Conservation (phyloP, 2,113 vertebrate genomes). For the Lophochroa leadbeateri region DNA sequence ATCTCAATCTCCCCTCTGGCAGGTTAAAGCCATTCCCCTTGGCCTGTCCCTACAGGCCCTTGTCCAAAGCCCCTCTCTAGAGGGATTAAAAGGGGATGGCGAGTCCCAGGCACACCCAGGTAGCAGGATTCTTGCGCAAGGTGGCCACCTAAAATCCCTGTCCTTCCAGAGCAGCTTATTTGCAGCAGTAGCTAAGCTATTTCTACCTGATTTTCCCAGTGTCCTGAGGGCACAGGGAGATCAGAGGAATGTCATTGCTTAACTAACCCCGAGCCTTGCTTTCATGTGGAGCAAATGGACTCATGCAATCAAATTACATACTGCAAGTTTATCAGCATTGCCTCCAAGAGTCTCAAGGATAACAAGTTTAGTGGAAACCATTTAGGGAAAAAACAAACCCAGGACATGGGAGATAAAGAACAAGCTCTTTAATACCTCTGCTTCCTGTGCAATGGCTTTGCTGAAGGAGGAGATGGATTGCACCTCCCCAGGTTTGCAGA, state of each 20-base stretch:
- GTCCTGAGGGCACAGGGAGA: not conserved
- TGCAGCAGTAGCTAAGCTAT: not conserved
- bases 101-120: not conserved
- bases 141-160: not conserved
- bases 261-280: not conserved
- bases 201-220: not conserved
- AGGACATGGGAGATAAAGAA: not conserved
- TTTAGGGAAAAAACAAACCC: not conserved
- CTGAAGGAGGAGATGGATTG: not conserved
- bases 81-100: not conserved
- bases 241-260: not conserved
- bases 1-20: not conserved
- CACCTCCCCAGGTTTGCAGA: not conserved
- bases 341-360: conserved; percentile 5
- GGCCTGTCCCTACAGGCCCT: not conserved
- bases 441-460: not conserved
- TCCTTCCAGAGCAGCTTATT: not conserved
- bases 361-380: not conserved
- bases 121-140: not conserved
- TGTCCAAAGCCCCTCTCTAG: not conserved
- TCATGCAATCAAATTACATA: not conserved
- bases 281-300: not conserved
- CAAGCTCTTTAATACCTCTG: not conserved
- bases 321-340: conserved; percentile 21
- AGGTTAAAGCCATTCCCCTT: not conserved